Percentiles rank a stretch among this genome's conserved stretches.
Evolutionary conservation across 2,888 invertebrate species (phyloP).

Genomic region (Clitarchus hookeri): DNA sequence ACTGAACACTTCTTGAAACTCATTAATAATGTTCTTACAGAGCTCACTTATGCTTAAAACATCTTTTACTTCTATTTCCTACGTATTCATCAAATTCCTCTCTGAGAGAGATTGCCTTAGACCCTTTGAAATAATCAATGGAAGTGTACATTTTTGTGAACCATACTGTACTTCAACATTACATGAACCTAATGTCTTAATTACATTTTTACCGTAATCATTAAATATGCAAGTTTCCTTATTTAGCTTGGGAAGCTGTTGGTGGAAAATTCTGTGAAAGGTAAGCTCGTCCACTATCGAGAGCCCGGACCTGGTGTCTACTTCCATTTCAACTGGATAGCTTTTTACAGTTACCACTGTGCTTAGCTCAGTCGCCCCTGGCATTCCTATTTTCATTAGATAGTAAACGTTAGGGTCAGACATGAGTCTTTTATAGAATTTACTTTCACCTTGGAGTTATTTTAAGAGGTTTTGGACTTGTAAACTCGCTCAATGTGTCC

Average conservation of each 20-base stretch:
- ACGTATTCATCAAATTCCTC: no score
- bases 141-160: not conserved
- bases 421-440: not conserved
- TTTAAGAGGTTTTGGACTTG: no score
- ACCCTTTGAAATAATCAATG: not conserved
- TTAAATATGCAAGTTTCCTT: not conserved
- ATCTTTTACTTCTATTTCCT: no score
- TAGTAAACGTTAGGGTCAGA: not conserved
- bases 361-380: not conserved
- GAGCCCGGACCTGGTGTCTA: no score
- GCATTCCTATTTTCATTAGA: not conserved
- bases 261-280: no score
- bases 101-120: not conserved
- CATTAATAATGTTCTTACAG: no score
- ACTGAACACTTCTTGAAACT: not conserved
- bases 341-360: not conserved
- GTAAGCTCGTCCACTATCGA: no score
- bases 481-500: not conserved
- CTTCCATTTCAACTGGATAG: no score
- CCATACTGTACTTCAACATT: not conserved
- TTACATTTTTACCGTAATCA: not conserved
- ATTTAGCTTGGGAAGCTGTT: not conserved
- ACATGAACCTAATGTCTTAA: not conserved
- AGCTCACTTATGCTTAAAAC: no score
- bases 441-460: not conserved